Base-by-base conservation (phyloP, 2,888 invertebrate species). In the Andricus quercusramuli region DNA sequence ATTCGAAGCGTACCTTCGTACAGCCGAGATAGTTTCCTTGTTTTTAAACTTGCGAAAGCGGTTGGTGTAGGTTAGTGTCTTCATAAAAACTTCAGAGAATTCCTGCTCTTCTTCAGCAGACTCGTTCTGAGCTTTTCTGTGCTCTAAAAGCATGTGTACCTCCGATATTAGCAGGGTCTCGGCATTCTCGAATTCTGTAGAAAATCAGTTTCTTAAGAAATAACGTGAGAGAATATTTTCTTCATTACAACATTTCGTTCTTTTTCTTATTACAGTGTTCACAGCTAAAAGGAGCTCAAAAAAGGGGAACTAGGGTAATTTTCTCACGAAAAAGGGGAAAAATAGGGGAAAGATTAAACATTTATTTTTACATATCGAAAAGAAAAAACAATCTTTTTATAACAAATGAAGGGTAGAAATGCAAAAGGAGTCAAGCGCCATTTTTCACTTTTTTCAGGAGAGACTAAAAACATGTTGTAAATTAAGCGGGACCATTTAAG, bases 21-120 rank as follows among this genome's bases (percentile, higher is more conserved):
- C 98, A 44, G 99, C 97, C 79, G 98, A 96, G 86, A 99, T 99
- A 8, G 99, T 99, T 94, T 99, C 99, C 90, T 99, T 97, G 90
- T 99, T 99, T 93, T 99, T 99, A 93, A 99, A 99, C 92, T 99
- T 98, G 82, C 98, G 96, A 92, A 99, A 99, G 91, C 99, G 95
- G 89, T 98, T 97, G 9, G 99, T 98, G 92, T 99, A 99, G 67
- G 98, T 98, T 41, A 98, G 94, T 0, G 99, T 99, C 93, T 99
- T 99, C 96, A 98, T 97, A 92, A 99, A 99, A 13, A 99, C 99
- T 93, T 99, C 99, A 0, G 99, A 98, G 92, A 99, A 97, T 93
- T 99, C 99, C 93, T 99, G 99, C 91, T 99, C 98, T 89, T 99
- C 99, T 91, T 99, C 99, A 3, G 98, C 98, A 47, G 97, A 98